A percentile compares a stretch with the other conserved stretches of the same genome.
Evolutionary conservation across 2,888 invertebrate genomes (phyloP).

Genomic region (Pseudococcus viburni): DNA sequence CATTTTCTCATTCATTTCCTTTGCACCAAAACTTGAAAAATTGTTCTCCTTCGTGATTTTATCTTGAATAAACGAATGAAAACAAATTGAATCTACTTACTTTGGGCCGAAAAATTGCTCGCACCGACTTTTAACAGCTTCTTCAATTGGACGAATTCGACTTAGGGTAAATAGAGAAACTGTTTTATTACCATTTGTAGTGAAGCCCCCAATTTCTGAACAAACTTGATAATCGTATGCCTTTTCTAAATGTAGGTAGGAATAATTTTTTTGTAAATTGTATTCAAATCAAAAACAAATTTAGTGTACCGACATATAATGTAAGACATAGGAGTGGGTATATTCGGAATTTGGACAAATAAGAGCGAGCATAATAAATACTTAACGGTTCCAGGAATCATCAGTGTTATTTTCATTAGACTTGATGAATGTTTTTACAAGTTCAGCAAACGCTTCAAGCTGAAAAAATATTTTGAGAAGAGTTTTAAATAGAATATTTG

Average conservation of each 20-base stretch:
- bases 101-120: conserved; percentile 85
- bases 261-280: background rate
- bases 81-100: conserved; percentile 71
- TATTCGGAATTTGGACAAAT: background rate
- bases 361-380: background rate
- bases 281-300: background rate
- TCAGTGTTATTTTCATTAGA: background rate
- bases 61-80: background rate
- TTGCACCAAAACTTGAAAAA: background rate
- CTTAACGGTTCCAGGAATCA: background rate
- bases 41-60: too few relatives aligned
- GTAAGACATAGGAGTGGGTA: too few relatives aligned
- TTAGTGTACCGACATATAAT: too few relatives aligned
- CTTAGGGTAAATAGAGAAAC: conserved; percentile 79
- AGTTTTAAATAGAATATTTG: too few relatives aligned
- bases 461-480: background rate
- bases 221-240: conserved; percentile 94
- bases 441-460: background rate
- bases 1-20: background rate
- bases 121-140: conserved; percentile 83
- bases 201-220: conserved; percentile 89
- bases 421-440: background rate
- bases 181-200: conserved; percentile 86
- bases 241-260: background rate
- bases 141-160: conserved; percentile 79